Base-by-base conservation (phyloP, 2,797 vertebrate species). In the Melanotaenia pygmaea region DNA sequence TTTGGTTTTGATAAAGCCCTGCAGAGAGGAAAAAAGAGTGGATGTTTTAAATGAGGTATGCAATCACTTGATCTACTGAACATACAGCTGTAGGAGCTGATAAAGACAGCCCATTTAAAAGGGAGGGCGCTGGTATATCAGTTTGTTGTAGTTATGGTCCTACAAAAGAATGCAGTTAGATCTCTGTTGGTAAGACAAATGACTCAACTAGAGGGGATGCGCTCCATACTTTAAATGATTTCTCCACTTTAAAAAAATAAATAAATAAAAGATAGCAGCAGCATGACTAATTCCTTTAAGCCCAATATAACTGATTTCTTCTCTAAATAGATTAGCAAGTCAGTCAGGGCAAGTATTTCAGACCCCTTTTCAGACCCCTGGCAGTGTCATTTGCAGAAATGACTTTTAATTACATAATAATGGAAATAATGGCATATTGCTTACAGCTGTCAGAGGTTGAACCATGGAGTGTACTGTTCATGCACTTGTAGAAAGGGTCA, bases 351-450 rank as follows among this genome's bases (percentile, higher is more conserved):
- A 56, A 82, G 86, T 89, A 73, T 90, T 91, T 84, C 72, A 90
- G 79, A 74, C 83, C 83, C 83, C 32, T 34, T 34, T 34, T 34
- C 7, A 7, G 32, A 34, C 32, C 89, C 92, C 92, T 89, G 93
- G 81, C 77, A 72, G 82, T 72, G 82, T 88, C 81, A 90, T 92
- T 92, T 88, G 83, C 80, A 88, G 80, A 91, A 94, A 93, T 86
- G 67, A 90, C 86, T 88, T 88, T 88, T 92, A 94, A 94, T 94
- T 90, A 88, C 86, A 88, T 92, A 93, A 92, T 94, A 86, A 91
- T 77, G 79, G 77, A 61, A 92, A 85, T 89, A 77, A 90, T 91
- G 77, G 84, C 65, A 67, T 82, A 90, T 91, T 86, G 83, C 86
- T 90, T 81, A 80, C 87, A 91, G 88, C 87, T 92, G 90, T 65